phyloP scores from a whole-genome alignment of 2,888 invertebrate genomes.

The Zygaena filipendulae region DNA sequence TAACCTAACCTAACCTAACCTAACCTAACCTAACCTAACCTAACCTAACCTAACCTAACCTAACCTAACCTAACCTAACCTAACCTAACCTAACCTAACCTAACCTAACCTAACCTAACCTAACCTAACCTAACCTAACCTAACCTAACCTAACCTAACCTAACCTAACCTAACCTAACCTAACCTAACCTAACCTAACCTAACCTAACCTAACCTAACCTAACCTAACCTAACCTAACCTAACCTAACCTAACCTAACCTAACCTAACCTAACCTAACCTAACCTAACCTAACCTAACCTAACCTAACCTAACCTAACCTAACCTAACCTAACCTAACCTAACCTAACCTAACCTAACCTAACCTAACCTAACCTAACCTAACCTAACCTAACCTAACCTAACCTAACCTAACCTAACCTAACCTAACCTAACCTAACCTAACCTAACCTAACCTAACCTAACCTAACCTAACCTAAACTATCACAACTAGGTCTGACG shows the following conservation, averaged over 20 bases:
- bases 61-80: conserved; percentile 13
- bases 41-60: conserved; percentile 17
- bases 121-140: conserved; percentile 19
- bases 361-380: conserved; percentile 12
- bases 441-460: conserved; percentile 8
- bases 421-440: conserved; percentile 7
- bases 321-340: conserved; percentile 16
- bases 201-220: conserved; percentile 19
- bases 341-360: conserved; percentile 11
- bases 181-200: conserved; percentile 19
- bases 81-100: conserved; percentile 14
- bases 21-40: conserved; percentile 16
- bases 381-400: conserved; percentile 8
- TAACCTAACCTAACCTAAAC: conserved; percentile 2
- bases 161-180: conserved; percentile 17
- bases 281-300: conserved; percentile 14
- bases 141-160: conserved; percentile 14
- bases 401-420: conserved; percentile 7
- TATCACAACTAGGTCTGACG: background rate
- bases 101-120: conserved; percentile 19
- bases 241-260: conserved; percentile 18
- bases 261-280: conserved; percentile 12
- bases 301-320: conserved; percentile 15
- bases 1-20: conserved; percentile 17
- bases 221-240: conserved; percentile 19